These are phyloP conservation scores for Sphaerophoria taeniata DNA, from an alignment of 2,888 invertebrate species.

Conservation along the genomic window DNA sequence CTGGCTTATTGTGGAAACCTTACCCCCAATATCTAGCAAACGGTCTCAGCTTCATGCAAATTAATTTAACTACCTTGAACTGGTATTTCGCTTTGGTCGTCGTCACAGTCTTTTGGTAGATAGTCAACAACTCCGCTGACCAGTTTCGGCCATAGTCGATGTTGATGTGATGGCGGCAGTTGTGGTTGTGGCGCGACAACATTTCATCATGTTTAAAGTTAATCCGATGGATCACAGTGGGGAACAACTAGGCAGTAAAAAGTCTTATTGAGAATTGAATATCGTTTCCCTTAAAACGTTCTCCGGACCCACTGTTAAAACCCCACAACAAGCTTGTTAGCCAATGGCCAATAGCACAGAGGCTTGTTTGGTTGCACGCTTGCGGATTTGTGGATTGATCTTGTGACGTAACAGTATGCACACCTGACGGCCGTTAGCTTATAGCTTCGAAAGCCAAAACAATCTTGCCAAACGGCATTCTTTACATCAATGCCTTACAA, in stretches of 20 bases:
- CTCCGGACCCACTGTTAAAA: not conserved
- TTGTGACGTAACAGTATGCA: conserved; percentile 68
- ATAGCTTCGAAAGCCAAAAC: conserved; percentile 54
- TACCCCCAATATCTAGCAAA: not conserved
- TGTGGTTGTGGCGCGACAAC: not conserved
- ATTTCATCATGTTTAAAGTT: conserved; percentile 52
- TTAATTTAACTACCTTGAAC: conserved; percentile 57
- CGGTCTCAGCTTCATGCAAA: conserved; percentile 42
- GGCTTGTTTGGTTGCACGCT: conserved; percentile 22
- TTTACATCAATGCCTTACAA: conserved; percentile 65
- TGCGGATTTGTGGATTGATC: conserved; percentile 40
- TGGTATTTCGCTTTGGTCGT: conserved; percentile 25
- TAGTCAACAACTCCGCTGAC: conserved; percentile 17
- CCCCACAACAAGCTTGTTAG: conserved; percentile 15
- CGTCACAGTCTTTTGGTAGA: conserved; percentile 30
- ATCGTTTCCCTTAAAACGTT: not conserved
- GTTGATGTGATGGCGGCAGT: not conserved
- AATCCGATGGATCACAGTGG: conserved; percentile 2
- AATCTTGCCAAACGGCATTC: conserved; percentile 71
- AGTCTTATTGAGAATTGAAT: not conserved
- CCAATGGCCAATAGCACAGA: conserved; percentile 23
- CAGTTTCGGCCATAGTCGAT: too few relatives aligned
- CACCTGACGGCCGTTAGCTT: conserved; percentile 70
- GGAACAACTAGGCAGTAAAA: not conserved
- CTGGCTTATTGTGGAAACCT: conserved; percentile 4